Conservation (phyloP, 2,888 invertebrate genomes). For the Eupithecia subumbrata region DNA sequence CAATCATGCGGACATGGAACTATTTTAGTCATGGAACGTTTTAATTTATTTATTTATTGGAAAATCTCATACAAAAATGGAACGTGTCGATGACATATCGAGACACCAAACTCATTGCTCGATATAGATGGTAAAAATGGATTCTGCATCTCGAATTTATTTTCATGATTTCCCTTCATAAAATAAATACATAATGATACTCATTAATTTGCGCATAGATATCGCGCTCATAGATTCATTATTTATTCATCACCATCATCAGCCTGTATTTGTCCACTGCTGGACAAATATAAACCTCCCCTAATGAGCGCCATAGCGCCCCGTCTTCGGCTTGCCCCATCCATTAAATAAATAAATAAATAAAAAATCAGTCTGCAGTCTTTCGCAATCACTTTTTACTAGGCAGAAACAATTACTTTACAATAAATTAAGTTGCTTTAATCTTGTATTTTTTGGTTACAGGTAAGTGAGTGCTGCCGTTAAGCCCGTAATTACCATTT, state of each 20-base stretch:
- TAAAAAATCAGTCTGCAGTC: no score
- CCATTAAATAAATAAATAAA: no score
- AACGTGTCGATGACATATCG: not conserved
- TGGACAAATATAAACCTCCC: not conserved
- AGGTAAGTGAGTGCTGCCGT: slow-evolving; percentile 62
- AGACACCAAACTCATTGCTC: not conserved
- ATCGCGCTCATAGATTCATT: not conserved
- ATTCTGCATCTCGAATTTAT: not conserved
- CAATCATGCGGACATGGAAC: not conserved
- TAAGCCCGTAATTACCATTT: slow-evolving; percentile 16
- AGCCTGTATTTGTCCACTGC: no score
- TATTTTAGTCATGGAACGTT: no score
- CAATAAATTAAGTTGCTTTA: not conserved
- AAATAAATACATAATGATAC: not conserved
- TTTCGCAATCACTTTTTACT: no score
- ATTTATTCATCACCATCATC: not conserved
- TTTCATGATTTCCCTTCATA: not conserved
- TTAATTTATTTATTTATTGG: no score
- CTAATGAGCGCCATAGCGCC: no score
- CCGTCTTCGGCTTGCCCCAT: no score
- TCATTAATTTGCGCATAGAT: not conserved
- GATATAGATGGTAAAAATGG: not conserved
- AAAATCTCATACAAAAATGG: no score
- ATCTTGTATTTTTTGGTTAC: slow-evolving; percentile 55
- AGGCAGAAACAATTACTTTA: not conserved